Evolutionary conservation across 1,140 invertebrate genomes (phyloP).

Genomic region (Acromyrmex heyeri): DNA sequence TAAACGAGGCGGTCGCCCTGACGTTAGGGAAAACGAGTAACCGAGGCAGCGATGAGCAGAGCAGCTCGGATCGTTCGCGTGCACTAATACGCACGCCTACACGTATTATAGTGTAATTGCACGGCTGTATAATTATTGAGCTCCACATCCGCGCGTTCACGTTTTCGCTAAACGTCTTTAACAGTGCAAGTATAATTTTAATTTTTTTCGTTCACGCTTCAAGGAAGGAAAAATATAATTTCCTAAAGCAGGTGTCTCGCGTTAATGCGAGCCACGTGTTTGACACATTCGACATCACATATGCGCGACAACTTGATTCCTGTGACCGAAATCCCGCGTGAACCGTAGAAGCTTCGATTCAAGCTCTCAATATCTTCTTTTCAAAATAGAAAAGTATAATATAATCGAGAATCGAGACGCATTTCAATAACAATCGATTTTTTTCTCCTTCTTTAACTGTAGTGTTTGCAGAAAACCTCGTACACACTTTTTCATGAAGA

Average conservation of each 20-base stretch:
- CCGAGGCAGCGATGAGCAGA: slow-evolving; percentile 34
- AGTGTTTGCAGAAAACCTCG: too few relatives aligned
- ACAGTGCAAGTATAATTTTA: slow-evolving; percentile 3
- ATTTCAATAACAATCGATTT: not conserved
- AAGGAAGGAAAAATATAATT: not conserved
- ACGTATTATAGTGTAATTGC: slow-evolving; percentile 12
- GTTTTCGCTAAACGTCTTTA: slow-evolving; percentile 16
- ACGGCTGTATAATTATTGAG: slow-evolving; percentile 51
- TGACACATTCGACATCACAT: not conserved
- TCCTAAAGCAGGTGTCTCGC: not conserved
- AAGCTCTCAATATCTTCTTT: not conserved
- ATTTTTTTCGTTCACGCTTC: not conserved
- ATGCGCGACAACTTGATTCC: not conserved
- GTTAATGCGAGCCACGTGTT: slow-evolving; percentile 27
- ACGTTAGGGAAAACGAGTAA: slow-evolving; percentile 61
- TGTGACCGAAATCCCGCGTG: not conserved
- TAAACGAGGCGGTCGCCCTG: slow-evolving; percentile 56
- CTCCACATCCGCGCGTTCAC: not conserved
- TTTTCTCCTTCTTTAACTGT: not conserved
- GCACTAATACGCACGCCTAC: not conserved
- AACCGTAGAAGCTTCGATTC: not conserved
- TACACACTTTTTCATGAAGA: too few relatives aligned
- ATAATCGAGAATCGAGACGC: not conserved
- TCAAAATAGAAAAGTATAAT: not conserved
- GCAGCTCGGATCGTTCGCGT: slow-evolving; percentile 18